Conservation (phyloP, 2,113 vertebrate genomes). For the Catharus bicknelli region DNA sequence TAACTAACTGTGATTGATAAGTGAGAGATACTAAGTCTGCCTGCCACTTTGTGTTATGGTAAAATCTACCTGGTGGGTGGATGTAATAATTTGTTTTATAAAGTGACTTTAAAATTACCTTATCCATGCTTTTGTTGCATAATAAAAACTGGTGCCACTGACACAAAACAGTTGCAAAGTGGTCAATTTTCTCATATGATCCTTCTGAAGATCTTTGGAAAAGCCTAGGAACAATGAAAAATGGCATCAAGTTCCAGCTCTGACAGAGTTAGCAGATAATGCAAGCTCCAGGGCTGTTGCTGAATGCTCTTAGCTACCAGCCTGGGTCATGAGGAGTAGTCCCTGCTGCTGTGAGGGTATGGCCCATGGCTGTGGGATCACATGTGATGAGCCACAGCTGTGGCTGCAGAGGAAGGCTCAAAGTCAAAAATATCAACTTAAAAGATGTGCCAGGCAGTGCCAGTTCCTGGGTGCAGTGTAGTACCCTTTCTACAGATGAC, state of each 20-base stretch:
- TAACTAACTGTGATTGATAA: neutral
- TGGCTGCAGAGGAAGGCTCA: neutral
- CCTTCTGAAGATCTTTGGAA: neutral
- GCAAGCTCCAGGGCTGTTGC: neutral
- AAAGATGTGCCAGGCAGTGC: neutral
- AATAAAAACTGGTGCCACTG: neutral
- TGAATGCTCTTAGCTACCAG: neutral
- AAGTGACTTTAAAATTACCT: neutral
- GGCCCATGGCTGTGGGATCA: accelerated
- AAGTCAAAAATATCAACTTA: neutral
- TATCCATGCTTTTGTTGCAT: neutral
- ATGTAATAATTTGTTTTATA: neutral
- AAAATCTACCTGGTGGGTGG: neutral
- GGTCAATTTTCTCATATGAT: neutral
- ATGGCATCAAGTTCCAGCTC: neutral
- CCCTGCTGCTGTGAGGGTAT: neutral
- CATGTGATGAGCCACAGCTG: accelerated
- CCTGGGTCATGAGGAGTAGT: neutral
- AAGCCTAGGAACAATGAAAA: neutral
- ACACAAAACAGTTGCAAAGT: neutral
- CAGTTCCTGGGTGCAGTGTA: neutral
- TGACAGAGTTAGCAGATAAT: neutral
- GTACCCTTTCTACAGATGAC: neutral
- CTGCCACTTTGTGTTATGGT: neutral
- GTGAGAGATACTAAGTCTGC: neutral